Conservation (phyloP, 1,140 invertebrate species). For the Eueides isabella region DNA sequence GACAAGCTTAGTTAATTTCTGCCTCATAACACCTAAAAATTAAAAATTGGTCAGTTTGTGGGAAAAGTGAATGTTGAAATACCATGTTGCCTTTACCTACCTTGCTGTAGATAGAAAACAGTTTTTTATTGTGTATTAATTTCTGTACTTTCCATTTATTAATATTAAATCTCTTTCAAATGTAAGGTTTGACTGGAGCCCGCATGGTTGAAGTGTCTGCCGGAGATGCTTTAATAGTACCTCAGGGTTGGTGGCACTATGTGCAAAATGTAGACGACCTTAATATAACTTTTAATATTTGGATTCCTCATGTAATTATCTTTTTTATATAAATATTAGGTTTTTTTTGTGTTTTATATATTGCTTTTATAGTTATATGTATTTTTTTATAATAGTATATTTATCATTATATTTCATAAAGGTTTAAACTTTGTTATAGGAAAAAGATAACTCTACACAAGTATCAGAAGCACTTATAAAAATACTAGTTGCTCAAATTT, state of each 20-base stretch:
- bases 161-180: constrained; percentile 19
- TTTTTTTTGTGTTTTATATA: background rate
- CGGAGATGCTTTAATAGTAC: constrained; percentile 94
- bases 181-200: constrained; percentile 73
- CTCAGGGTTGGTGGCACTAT: constrained; percentile 98
- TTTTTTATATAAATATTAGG: constrained; percentile 3
- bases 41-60: too few species aligned
- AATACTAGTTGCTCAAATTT: constrained; percentile 76
- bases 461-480: constrained; percentile 77
- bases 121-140: background rate
- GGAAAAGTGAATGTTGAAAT: too few species aligned
- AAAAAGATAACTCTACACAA: constrained; percentile 68
- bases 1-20: too few species aligned
- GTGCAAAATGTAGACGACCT: constrained; percentile 91
- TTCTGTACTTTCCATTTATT: background rate
- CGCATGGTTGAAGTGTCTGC: constrained; percentile 86
- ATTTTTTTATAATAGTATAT: background rate
- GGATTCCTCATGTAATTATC: constrained; percentile 88
- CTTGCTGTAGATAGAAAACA: too few species aligned
- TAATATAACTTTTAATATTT: constrained; percentile 92
- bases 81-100: too few species aligned
- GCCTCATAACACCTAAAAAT: too few species aligned
- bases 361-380: background rate
- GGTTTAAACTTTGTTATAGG: constrained; percentile 34
- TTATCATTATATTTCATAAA: background rate